A percentile compares a stretch with the other conserved stretches of the same genome.
phyloP scores from a whole-genome alignment of 2,888 invertebrate species.

The Limnephilus lunatus region DNA sequence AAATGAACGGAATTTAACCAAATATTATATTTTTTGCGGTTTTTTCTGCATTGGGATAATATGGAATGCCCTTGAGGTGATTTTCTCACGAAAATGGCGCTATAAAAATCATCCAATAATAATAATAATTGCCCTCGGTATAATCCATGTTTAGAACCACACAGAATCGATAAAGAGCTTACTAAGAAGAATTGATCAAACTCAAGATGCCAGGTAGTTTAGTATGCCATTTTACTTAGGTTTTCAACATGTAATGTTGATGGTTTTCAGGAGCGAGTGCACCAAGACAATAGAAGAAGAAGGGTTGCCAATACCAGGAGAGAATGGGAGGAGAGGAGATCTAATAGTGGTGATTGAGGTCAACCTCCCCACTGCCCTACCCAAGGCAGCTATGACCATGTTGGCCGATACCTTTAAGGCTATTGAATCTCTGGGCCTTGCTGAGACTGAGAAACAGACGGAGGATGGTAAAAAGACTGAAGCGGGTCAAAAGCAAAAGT shows the following conservation, averaged over 20 bases:
- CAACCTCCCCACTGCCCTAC: slow-evolving; percentile 69
- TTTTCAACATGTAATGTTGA: background rate
- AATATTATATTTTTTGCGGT: no score
- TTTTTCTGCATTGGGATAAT: background rate
- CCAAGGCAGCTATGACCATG: slow-evolving; percentile 4
- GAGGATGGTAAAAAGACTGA: slow-evolving; percentile 23
- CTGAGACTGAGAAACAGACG: slow-evolving; percentile 6
- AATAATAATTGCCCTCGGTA: background rate
- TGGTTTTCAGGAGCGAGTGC: slow-evolving; percentile 78
- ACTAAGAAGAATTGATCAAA: background rate
- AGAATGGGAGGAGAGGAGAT: slow-evolving; percentile 81
- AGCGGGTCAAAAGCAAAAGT: background rate
- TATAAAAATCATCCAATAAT: no score
- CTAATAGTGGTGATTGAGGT: slow-evolving; percentile 82
- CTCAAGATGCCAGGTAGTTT: background rate
- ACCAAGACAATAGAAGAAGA: slow-evolving; percentile 84
- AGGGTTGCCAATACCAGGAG: slow-evolving; percentile 83
- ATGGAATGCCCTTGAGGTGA: no score
- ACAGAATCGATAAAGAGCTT: no score
- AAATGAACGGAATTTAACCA: background rate
- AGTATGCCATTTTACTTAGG: background rate
- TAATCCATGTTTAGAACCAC: no score
- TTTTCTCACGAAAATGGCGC: no score
- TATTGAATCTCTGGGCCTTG: background rate
- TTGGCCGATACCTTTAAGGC: background rate